phyloP scores from a whole-genome alignment of 2,113 vertebrate genomes.

The Cyanistes caeruleus region DNA sequence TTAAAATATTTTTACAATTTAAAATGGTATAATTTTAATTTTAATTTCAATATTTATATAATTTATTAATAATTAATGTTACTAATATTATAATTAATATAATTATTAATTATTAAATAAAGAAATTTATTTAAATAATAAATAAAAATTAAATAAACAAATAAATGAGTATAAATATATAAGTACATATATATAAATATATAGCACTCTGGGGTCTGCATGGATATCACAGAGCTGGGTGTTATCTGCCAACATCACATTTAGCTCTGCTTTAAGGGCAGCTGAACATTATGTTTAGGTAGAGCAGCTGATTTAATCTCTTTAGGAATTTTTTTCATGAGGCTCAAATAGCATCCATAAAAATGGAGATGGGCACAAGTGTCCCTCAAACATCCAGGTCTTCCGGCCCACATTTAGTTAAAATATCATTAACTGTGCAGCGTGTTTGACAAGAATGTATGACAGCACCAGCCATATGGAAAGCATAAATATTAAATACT shows the following conservation, averaged over 20 bases:
- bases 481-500: constrained; percentile 73
- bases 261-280: neutral
- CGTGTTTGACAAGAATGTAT: constrained; percentile 69
- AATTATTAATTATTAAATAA: no score
- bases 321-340: constrained; percentile 10
- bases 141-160: no score
- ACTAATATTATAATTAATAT: no score
- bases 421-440: constrained; percentile 61
- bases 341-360: constrained; percentile 24
- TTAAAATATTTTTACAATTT: no score
- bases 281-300: neutral
- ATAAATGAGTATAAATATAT: no score
- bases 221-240: neutral
- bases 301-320: constrained; percentile 12
- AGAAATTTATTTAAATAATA: no score
- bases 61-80: no score
- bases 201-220: neutral
- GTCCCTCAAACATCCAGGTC: constrained; percentile 38
- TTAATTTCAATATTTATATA: no score
- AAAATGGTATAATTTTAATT: no score
- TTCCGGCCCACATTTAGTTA: neutral
- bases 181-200: no score
- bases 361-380: constrained; percentile 47
- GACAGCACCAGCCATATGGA: constrained; percentile 69
- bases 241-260: neutral